phyloP scores from a whole-genome alignment of 1,140 invertebrate genomes.

The Steinernema khuongi region DNA sequence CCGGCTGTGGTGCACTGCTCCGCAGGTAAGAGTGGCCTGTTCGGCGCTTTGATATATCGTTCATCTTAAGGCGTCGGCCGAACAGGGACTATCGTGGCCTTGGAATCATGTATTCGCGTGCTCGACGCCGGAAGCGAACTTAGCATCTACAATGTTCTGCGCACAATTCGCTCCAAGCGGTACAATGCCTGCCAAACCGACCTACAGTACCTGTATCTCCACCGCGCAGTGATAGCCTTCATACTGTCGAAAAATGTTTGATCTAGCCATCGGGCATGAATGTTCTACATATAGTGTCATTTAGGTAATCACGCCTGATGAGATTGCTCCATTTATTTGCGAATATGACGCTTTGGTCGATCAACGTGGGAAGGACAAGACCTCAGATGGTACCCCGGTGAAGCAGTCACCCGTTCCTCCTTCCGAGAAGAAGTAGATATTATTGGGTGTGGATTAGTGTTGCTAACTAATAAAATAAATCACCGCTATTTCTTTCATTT shows the following conservation, averaged over 20 bases:
- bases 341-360: too few species aligned
- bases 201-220: slow-evolving; percentile 45
- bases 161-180: slow-evolving; percentile 31
- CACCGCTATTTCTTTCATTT: too few species aligned
- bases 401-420: too few species aligned
- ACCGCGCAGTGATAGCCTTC: slow-evolving; percentile 39
- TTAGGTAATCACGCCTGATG: too few species aligned
- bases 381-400: too few species aligned
- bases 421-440: too few species aligned
- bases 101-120: slow-evolving; percentile 36
- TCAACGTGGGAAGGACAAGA: too few species aligned
- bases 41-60: background rate
- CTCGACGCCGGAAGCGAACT: slow-evolving; percentile 40
- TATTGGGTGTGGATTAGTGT: too few species aligned
- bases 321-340: too few species aligned
- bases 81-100: slow-evolving; percentile 45
- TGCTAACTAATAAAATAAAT: too few species aligned
- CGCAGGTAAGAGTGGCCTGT: slow-evolving; percentile 27
- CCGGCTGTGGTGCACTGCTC: slow-evolving; percentile 44
- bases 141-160: slow-evolving; percentile 44
- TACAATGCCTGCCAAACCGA: slow-evolving; percentile 49
- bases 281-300: too few species aligned
- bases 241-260: slow-evolving; percentile 43
- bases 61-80: slow-evolving; percentile 40
- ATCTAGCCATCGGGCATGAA: too few species aligned